Percentiles rank a stretch among this genome's conserved stretches.
These are phyloP conservation scores for Drosophila atripex DNA, from an alignment of 2,888 invertebrate genomes.

Conservation along the genomic window DNA sequence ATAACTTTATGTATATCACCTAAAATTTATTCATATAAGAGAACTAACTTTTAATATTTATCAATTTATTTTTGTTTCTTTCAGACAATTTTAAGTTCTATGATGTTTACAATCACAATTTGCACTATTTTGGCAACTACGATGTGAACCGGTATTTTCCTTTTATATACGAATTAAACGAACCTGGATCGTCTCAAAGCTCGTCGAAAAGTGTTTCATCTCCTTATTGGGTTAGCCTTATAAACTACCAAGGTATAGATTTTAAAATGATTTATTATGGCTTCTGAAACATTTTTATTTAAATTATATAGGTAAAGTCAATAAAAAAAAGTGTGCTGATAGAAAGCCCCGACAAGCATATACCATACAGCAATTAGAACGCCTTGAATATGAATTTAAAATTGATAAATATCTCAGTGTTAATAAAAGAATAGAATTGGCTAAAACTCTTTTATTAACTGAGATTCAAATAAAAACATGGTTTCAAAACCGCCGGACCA, in stretches of 20 bases:
- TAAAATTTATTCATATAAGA: no score
- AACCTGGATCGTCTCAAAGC: neutral
- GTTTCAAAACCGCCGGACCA: constrained; percentile 90
- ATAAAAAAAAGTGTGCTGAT: constrained; percentile 94
- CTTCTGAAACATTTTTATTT: constrained; percentile 67
- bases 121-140: no score
- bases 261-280: neutral
- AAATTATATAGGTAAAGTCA: constrained; percentile 87
- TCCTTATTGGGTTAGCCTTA: neutral
- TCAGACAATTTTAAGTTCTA: no score
- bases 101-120: no score
- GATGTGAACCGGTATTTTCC: neutral
- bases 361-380: constrained; percentile 96
- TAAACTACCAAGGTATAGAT: neutral
- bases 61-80: no score
- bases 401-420: constrained; percentile 98
- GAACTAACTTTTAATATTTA: no score
- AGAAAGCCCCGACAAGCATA: constrained; percentile 98
- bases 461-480: constrained; percentile 69
- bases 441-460: constrained; percentile 89
- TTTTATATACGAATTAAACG: neutral
- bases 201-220: neutral
- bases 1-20: no score
- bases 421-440: constrained; percentile 96
- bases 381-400: constrained; percentile 96